Conservation (phyloP, 2,888 invertebrate genomes). For the Epinotia ramella region DNA sequence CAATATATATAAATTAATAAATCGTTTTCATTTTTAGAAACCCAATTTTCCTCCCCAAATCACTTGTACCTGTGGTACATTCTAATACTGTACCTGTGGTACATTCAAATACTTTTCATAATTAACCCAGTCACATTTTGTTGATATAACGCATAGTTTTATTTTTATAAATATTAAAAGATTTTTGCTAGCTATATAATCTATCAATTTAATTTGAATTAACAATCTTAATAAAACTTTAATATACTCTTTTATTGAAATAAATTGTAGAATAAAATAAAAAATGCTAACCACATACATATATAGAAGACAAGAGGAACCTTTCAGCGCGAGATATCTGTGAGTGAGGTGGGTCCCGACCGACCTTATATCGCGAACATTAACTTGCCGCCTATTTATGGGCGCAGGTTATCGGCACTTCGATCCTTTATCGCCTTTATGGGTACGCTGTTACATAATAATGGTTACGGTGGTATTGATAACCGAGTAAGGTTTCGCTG, state of each 20-base stretch:
- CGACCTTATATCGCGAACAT: constrained; percentile 69
- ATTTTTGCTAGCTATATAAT: too few relatives aligned
- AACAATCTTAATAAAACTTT: too few relatives aligned
- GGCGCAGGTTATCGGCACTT: constrained; percentile 55
- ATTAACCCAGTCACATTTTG: too few relatives aligned
- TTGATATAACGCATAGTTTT: too few relatives aligned
- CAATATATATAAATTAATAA: too few relatives aligned
- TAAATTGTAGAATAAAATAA: background rate
- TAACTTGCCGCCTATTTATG: constrained; percentile 65
- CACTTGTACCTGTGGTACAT: too few relatives aligned
- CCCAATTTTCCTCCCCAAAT: too few relatives aligned
- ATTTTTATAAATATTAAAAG: too few relatives aligned
- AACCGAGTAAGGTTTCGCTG: constrained; percentile 33
- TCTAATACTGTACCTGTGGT: too few relatives aligned
- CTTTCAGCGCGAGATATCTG: constrained; percentile 57
- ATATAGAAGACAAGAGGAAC: constrained; percentile 29
- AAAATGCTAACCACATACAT: background rate
- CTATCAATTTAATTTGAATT: too few relatives aligned
- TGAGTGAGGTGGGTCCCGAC: constrained; percentile 64
- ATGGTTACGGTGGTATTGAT: constrained; percentile 43
- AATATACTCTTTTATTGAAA: background rate
- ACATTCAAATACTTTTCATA: too few relatives aligned
- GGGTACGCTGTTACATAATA: constrained; percentile 42
- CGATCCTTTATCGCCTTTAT: constrained; percentile 50
- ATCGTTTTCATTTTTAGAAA: too few relatives aligned